These are phyloP conservation scores for Hemiscyllium ocellatum DNA, from an alignment of 2,113 vertebrate species.

Conservation along the genomic window DNA sequence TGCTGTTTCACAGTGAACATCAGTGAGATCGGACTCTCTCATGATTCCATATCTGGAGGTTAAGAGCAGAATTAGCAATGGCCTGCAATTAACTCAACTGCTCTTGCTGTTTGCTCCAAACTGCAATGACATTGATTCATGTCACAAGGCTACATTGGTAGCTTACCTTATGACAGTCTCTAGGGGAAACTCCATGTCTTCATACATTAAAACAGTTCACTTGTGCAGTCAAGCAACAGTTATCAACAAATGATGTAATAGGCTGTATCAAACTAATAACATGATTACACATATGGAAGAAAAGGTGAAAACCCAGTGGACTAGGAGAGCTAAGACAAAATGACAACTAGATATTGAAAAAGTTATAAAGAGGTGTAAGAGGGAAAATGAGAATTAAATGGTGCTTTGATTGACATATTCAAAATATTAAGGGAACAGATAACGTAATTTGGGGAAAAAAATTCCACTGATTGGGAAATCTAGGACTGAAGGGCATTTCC, in stretches of 20 bases:
- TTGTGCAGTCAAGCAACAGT: not conserved
- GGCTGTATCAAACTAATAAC: not conserved
- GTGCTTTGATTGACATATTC: not conserved
- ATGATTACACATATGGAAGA: not conserved
- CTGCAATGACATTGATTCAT: not conserved
- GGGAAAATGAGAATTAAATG: not conserved
- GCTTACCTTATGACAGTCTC: not conserved
- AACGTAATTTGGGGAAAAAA: not conserved
- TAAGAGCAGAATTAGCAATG: not conserved
- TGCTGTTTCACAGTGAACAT: not conserved
- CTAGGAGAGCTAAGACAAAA: not conserved
- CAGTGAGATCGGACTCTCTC: not conserved
- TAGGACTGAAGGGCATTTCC: not conserved
- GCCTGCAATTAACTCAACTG: not conserved
- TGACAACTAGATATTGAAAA: not conserved
- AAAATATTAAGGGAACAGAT: not conserved
- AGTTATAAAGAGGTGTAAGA: not conserved
- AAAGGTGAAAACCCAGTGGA: not conserved
- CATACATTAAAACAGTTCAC: not conserved
- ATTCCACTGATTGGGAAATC: not conserved
- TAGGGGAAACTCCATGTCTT: not conserved
- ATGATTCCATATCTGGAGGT: not conserved
- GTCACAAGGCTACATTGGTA: not conserved
- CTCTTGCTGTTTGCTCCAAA: not conserved
- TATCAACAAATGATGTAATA: not conserved